Evolutionary conservation across 2,888 invertebrate species (phyloP).

Genomic region (Oscheius myriophilus): DNA sequence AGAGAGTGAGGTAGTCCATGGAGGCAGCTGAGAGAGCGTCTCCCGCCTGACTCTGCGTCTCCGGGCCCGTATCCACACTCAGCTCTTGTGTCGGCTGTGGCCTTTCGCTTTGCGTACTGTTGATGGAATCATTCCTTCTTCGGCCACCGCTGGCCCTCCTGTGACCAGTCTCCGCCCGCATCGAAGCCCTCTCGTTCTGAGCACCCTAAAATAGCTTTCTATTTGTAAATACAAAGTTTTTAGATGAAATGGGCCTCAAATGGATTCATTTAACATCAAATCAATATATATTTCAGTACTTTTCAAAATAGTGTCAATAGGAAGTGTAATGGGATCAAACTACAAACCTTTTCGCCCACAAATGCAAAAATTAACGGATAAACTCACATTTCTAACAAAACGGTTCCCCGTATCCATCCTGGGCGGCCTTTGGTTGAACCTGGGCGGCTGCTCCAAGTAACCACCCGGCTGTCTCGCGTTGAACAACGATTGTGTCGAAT

Average conservation of each 20-base stretch:
- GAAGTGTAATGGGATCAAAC: not conserved
- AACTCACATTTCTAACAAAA: slow-evolving; percentile 21
- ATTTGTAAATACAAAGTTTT: too few relatives aligned
- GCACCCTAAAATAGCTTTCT: too few relatives aligned
- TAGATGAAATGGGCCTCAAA: too few relatives aligned
- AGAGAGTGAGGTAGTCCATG: slow-evolving; percentile 42
- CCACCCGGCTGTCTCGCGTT: slow-evolving; percentile 51
- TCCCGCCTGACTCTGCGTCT: slow-evolving; percentile 31
- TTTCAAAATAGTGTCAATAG: too few relatives aligned
- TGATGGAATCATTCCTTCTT: slow-evolving; percentile 55
- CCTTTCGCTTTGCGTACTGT: slow-evolving; percentile 54
- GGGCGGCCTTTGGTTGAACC: slow-evolving; percentile 1
- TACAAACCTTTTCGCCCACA: too few relatives aligned
- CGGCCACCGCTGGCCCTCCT: slow-evolving; percentile 31
- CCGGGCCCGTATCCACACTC: slow-evolving; percentile 20
- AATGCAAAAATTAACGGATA: too few relatives aligned
- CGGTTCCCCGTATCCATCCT: slow-evolving; percentile 13
- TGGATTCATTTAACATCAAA: too few relatives aligned
- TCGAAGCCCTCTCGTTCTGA: slow-evolving; percentile 43
- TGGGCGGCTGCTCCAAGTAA: slow-evolving; percentile 38
- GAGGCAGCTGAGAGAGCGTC: slow-evolving; percentile 28
- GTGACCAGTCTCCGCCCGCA: slow-evolving; percentile 43
- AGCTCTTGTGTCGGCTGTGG: slow-evolving; percentile 33
- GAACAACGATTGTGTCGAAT: slow-evolving; percentile 58
- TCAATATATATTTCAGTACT: too few relatives aligned